Percentiles rank a stretch among this genome's conserved stretches.
These are phyloP conservation scores for Octodon degus DNA, from an alignment of 2,113 vertebrate species.

Conservation along the genomic window DNA sequence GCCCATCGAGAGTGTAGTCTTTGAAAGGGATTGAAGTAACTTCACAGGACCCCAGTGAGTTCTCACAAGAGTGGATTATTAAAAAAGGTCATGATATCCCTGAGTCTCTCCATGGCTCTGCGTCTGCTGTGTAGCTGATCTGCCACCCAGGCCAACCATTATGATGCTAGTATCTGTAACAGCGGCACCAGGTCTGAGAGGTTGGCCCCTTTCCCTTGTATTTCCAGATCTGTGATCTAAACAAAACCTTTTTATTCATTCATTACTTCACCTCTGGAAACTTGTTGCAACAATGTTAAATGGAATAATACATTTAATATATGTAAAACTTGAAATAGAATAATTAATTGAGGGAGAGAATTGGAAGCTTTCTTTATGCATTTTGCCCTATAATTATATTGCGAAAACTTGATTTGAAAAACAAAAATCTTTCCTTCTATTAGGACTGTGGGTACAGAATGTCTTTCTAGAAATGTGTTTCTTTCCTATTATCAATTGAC, in stretches of 20 bases:
- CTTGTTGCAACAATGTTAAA: not conserved
- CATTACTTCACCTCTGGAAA: not conserved
- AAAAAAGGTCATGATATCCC: not conserved
- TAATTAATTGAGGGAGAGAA: not conserved
- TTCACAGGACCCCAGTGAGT: not conserved
- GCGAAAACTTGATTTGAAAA: not conserved
- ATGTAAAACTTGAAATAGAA: not conserved
- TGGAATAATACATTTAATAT: not conserved
- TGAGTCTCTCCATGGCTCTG: not conserved
- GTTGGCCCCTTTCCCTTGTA: not conserved
- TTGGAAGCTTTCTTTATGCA: not conserved
- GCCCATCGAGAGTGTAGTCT: too few relatives aligned
- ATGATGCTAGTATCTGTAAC: not conserved
- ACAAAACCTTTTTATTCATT: not conserved
- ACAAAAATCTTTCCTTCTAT: not conserved
- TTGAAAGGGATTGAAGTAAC: not conserved
- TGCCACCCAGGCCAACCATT: fast-evolving
- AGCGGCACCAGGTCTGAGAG: not conserved
- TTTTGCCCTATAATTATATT: not conserved
- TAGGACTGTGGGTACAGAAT: not conserved
- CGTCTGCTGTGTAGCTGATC: not conserved
- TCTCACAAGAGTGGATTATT: not conserved
- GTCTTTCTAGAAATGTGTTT: not conserved
- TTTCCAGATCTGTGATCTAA: not conserved
- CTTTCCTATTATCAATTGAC: not conserved